Base-by-base conservation (phyloP, 2,113 vertebrate species). In the Muscicapa adusta region DNA sequence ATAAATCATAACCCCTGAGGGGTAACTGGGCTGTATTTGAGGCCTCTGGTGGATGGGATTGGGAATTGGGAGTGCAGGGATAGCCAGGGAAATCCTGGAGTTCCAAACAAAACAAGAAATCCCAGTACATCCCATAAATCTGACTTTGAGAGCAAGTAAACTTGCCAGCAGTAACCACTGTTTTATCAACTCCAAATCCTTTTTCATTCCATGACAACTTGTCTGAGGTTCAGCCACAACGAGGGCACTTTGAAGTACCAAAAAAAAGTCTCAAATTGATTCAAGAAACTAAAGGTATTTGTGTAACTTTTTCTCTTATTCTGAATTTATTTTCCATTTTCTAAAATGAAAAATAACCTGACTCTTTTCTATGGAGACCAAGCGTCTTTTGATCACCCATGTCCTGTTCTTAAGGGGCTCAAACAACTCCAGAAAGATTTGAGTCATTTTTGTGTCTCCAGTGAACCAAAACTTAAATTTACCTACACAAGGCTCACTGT, bases 111-210 rank as follows among this genome's bases (percentile, higher is more conserved):
- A 20, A 36, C 5, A 42, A 51, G 14, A 80, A 94, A 76, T 5
- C 19, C 38, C 53, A 68, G 17, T 1, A 60, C 13, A 20, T 43
- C 25, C 53, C 31, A 5, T 1, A 43, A 57, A 36, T 23, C 8
- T 50, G 60, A 54, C 34, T 73, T 1, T 6, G 43, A 20, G 28
- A 79, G 47, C 0, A 0, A 47, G 8, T 7, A 34, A 68, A 18
- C 36, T 36, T 85, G 40, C 12, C 42, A 83, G 12, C 31, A 36
- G 42, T 9, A 85, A 68, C 2, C n/a, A 19, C 3, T 38, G 22
- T 7, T 36, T 68, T 22, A 58, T 54, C 31, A 70, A 40, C 14
- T 12, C 29, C 61, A 74, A 66, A 62, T 9, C 18, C 54, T 47
- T 56, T 62, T 23, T 28, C 72, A 43, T 9, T 63, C 58, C 8